phyloP scores from a whole-genome alignment of 2,797 vertebrate genomes.

The Rousettus madagascariensis region DNA sequence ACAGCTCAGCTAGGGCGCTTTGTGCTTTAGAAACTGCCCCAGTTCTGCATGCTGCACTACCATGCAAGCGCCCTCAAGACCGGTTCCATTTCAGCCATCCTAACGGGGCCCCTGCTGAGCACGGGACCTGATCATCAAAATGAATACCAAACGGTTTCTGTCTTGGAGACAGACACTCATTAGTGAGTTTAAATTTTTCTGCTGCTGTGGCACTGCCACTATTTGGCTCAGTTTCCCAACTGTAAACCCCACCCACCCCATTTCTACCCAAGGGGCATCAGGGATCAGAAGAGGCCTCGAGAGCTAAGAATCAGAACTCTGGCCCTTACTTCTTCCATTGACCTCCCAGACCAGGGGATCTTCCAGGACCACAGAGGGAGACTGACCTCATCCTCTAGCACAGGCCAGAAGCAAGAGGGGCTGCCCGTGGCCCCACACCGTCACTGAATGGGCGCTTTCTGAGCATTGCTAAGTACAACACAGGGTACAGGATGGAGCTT shows the following conservation, averaged over 20 bases:
- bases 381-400: background rate
- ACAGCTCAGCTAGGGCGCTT: background rate
- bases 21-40: background rate
- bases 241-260: background rate
- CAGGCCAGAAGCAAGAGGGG: background rate
- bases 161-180: background rate
- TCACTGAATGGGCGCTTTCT: background rate
- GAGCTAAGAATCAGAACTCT: background rate
- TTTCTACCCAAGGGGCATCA: background rate
- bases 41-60: background rate
- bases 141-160: background rate
- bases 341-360: background rate
- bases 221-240: background rate
- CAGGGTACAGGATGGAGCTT: background rate
- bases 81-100: background rate
- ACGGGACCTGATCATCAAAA: too few relatives aligned
- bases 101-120: background rate
- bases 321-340: background rate
- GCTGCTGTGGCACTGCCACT: background rate
- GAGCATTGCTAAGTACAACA: background rate
- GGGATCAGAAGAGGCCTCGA: background rate
- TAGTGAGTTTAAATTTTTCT: background rate
- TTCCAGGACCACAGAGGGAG: background rate
- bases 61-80: background rate
- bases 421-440: rapidly evolving